A percentile compares a stretch with the other conserved stretches of the same genome.
phyloP scores from a whole-genome alignment of 2,888 invertebrate species.

The Tigriopus californicus region DNA sequence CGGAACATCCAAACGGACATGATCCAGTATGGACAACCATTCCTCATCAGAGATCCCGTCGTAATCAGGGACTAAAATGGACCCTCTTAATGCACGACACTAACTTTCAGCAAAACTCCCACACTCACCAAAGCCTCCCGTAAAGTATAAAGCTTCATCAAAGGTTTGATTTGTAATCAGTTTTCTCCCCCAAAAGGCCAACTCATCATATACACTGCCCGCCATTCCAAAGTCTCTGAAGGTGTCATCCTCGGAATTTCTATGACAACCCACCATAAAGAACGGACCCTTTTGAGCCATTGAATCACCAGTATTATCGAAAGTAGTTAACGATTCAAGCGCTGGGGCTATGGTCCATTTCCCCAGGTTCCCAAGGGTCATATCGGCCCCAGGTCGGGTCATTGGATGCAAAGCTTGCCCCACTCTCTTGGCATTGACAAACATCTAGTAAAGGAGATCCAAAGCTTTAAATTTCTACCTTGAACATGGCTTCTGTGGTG shows the following conservation, averaged over 20 bases:
- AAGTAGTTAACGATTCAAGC: not conserved
- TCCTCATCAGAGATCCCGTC: not conserved
- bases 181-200: slow-evolving; percentile 20
- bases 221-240: slow-evolving; percentile 17
- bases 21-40: slow-evolving; percentile 5
- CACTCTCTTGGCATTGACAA: slow-evolving; percentile 17
- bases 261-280: slow-evolving; percentile 19
- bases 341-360: not conserved
- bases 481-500: too few species aligned
- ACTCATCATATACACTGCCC: slow-evolving; percentile 20
- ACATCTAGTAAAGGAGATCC: slow-evolving; percentile 17
- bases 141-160: slow-evolving; percentile 18
- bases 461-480: too few species aligned
- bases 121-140: slow-evolving; percentile 20
- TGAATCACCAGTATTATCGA: slow-evolving; percentile 4
- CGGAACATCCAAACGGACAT: slow-evolving; percentile 16
- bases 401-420: slow-evolving; percentile 5
- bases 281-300: slow-evolving; percentile 16
- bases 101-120: not conserved
- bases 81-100: not conserved
- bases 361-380: not conserved
- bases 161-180: slow-evolving; percentile 15
- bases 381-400: not conserved
- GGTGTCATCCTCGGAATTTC: slow-evolving; percentile 13
- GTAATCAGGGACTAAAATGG: slow-evolving; percentile 12